phyloP scores from a whole-genome alignment of 1,140 invertebrate genomes.

The Lepeophtheirus salmonis region DNA sequence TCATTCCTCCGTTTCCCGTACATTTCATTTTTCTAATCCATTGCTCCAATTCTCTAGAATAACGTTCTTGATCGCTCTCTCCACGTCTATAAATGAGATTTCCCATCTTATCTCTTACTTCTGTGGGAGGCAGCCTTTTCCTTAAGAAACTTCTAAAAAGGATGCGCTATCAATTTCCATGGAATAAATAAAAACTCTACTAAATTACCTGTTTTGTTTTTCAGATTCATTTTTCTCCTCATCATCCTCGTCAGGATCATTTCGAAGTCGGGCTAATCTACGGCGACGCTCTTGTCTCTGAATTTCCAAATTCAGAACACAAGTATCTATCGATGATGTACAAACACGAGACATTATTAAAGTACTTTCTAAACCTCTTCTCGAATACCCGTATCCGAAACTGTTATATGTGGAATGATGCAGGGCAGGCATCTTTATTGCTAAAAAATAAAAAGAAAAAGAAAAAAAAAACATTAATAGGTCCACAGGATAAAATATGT shows the following conservation, averaged over 20 bases:
- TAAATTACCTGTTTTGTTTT: not conserved
- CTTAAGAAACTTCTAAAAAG: not conserved
- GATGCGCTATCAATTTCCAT: not conserved
- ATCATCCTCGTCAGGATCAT: not conserved
- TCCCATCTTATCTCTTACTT: slow-evolving; percentile 4
- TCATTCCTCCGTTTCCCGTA: not conserved
- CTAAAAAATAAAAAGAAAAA: not conserved
- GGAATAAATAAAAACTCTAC: too few species aligned
- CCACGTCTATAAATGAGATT: not conserved
- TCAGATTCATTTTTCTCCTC: not conserved
- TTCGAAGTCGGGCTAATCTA: not conserved
- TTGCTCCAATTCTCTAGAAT: slow-evolving; percentile 15
- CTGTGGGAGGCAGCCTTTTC: not conserved
- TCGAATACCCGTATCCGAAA: not conserved
- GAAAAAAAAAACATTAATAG: not conserved
- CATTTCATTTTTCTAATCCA: slow-evolving; percentile 18
- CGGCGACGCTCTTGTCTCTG: not conserved
- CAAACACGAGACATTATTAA: not conserved
- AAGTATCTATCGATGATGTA: not conserved
- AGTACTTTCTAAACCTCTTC: not conserved
- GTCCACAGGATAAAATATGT: not conserved
- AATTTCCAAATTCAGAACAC: not conserved
- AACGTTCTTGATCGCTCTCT: not conserved
- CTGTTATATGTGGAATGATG: not conserved
- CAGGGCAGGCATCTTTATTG: not conserved